Percentiles rank a stretch among this genome's conserved stretches.
phyloP scores from a whole-genome alignment of 2,797 vertebrate species.

The Poecilia velifera region DNA sequence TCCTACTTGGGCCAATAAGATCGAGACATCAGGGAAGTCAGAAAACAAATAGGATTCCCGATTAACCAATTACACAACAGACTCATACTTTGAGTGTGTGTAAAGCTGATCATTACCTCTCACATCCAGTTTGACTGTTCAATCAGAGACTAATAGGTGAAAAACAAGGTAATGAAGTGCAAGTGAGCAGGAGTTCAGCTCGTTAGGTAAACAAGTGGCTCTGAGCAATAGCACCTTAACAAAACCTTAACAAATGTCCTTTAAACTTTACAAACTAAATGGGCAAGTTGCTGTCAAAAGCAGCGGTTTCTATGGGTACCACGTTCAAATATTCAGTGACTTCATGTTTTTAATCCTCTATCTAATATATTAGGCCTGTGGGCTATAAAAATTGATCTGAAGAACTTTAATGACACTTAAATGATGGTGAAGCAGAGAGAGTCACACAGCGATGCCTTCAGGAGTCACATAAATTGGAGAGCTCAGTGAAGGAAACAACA shows the following conservation, averaged over 20 bases:
- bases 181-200: not conserved
- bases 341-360: conserved; percentile 10
- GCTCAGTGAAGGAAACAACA: conserved; percentile 15
- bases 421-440: not conserved
- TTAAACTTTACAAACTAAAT: conserved; percentile 41
- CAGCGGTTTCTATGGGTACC: conserved; percentile 16
- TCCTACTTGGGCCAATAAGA: conserved; percentile 23
- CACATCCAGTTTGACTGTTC: conserved; percentile 1
- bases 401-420: conserved; percentile 11
- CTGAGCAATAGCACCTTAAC: not conserved
- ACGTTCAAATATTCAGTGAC: conserved; percentile 23
- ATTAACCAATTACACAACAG: conserved; percentile 13
- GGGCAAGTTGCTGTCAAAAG: conserved; percentile 17
- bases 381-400: not conserved
- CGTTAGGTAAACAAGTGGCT: not conserved
- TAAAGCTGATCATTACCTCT: conserved; percentile 41
- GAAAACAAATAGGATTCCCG: conserved; percentile 20
- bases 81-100: conserved; percentile 10
- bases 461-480: conserved; percentile 19
- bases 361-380: conserved; percentile 8
- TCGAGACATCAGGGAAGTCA: conserved; percentile 7
- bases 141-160: conserved; percentile 9
- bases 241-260: not conserved
- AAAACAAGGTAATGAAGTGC: conserved; percentile 35
- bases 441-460: conserved; percentile 8